Base-by-base conservation (phyloP, 2,113 vertebrate genomes). In the Clupea harengus region DNA sequence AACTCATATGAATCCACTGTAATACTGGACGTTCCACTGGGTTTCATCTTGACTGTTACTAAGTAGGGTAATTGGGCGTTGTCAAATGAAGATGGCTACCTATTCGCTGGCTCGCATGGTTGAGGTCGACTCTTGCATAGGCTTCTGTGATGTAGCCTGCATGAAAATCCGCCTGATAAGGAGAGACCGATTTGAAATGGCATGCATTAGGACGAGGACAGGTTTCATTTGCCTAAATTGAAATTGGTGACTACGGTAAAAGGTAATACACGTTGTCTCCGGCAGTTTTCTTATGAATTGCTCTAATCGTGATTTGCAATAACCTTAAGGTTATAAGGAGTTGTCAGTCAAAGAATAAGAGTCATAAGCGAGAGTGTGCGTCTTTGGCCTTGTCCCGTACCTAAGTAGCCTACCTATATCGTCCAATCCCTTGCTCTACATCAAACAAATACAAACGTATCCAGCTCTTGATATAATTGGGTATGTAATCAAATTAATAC, bases 11-110 rank as follows among this genome's bases (percentile, higher is more conserved):
- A 32, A 32, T 78, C 11, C 13, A 78, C 3, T 17, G 28, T 4
- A 39, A 78, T 32, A 15, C 18, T 60, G 13, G 8, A 39, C 32
- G 52, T 82, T 78, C 49, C 39, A 25, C n/a, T 57, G 20, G 50
- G 83, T 44, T 82, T n/a, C 67, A 67, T 83, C 86, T 87, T 87
- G 86, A 86, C 89, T n/a, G 89, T 81, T 89, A 64, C 84, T 94
- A 92, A 88, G 91, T 90, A 92, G 94, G 92, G 92, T 94, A 95
- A 94, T 93, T 94, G 94, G 94, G 94, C 94, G 94, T 95, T 94
- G 94, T 85, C 93, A 88, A 88, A 84, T 84, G 90, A 94, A 94
- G 86, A 95, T 95, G 94, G 93, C 94, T 54, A 93, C 90, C 86
- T 78, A 82, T 89, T 89, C 84, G 25, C 88, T 87, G 20, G 78